Evolutionary conservation across 2,113 vertebrate species (phyloP).

Genomic region (Orientallactaga bullata): DNA sequence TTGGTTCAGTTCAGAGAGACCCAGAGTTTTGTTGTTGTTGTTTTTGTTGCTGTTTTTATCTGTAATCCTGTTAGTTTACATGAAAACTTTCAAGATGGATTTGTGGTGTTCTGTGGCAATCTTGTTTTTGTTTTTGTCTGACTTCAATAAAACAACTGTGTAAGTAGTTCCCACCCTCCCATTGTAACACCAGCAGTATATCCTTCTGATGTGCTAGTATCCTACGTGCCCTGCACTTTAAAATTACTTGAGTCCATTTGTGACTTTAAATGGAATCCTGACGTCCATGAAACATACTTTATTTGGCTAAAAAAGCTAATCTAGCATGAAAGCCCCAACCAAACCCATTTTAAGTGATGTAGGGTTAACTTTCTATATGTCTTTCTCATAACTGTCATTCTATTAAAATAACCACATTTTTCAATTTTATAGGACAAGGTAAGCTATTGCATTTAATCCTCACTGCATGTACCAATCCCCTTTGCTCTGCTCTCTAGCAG

Average conservation of each 20-base stretch:
- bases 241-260: not conserved
- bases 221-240: not conserved
- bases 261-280: not conserved
- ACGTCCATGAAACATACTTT: not conserved
- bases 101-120: not conserved
- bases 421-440: not conserved
- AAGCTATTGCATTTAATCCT: slow-evolving; percentile 7
- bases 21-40: not conserved
- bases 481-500: not conserved
- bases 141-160: not conserved
- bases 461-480: not conserved
- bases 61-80: not conserved
- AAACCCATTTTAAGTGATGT: not conserved
- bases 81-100: not conserved
- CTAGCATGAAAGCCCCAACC: not conserved
- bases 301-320: not conserved
- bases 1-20: not conserved
- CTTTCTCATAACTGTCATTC: too few species aligned
- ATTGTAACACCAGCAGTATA: not conserved
- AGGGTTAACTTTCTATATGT: not conserved
- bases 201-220: not conserved
- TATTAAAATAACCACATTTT: slow-evolving; percentile 14
- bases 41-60: not conserved
- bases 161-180: not conserved
- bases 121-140: not conserved